A percentile compares a stretch with the other conserved stretches of the same genome.
Evolutionary conservation across 1,140 invertebrate species (phyloP).

Genomic region (Drosophila cardini): DNA sequence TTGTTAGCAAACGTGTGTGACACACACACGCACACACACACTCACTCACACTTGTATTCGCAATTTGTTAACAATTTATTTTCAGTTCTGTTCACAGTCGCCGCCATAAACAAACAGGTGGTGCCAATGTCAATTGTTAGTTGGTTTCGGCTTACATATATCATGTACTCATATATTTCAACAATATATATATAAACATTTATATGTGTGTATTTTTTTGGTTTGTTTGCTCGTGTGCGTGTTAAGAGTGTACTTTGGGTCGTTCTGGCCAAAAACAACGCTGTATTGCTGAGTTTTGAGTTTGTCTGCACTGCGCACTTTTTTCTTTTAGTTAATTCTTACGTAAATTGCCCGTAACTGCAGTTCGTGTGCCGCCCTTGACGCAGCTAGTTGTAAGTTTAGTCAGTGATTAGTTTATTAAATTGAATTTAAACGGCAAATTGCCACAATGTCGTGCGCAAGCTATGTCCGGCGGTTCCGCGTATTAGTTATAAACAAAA

Average conservation of each 20-base stretch:
- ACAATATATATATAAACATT: constrained; percentile 2
- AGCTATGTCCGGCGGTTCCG: constrained; percentile 32
- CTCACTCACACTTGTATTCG: constrained; percentile 19
- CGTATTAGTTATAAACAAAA: constrained; percentile 59
- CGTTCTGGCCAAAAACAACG: constrained; percentile 17
- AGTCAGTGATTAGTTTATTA: constrained; percentile 26
- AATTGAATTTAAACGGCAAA: constrained; percentile 34
- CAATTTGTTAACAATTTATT: constrained; percentile 38
- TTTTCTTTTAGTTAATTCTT: constrained; percentile 38
- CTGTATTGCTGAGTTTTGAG: constrained; percentile 19
- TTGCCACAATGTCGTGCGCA: constrained; percentile 20
- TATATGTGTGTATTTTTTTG: constrained; percentile 13
- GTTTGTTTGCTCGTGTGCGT: neutral
- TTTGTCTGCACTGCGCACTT: constrained; percentile 38
- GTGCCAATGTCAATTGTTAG: constrained; percentile 50
- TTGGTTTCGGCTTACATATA: constrained; percentile 30
- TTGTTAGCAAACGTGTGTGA: constrained; percentile 29
- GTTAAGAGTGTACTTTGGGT: constrained; percentile 18
- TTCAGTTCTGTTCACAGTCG: constrained; percentile 15
- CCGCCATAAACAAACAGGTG: constrained; percentile 58
- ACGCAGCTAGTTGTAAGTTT: constrained; percentile 13
- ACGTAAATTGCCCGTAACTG: constrained; percentile 46
- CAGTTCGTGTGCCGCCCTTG: constrained; percentile 7
- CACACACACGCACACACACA: neutral
- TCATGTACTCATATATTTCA: constrained; percentile 3